phyloP scores from a whole-genome alignment of 92 coral and sea anemone species.

The Isaurus tuberculatus region DNA sequence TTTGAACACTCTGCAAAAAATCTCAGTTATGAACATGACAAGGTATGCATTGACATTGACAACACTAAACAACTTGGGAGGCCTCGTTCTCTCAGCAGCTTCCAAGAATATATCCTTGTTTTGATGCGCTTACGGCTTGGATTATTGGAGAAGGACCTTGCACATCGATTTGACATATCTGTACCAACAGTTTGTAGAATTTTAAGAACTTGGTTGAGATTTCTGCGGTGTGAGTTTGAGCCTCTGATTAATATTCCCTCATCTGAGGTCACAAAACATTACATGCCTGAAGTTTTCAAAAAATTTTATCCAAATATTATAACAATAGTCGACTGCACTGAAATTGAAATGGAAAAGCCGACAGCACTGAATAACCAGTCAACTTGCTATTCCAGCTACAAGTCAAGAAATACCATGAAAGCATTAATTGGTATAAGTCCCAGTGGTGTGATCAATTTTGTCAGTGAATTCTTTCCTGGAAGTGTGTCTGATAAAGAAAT shows the following conservation, averaged over 20 bases:
- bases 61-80: conserved; percentile 11
- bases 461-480: conserved; percentile 59
- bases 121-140: conserved; percentile 67
- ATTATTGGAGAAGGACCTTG: conserved; percentile 57
- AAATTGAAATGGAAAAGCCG: conserved; percentile 55
- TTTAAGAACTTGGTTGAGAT: conserved; percentile 55
- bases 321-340: conserved; percentile 35
- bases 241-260: conserved; percentile 63
- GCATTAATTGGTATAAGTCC: conserved; percentile 68
- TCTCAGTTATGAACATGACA: conserved; percentile 10
- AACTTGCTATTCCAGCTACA: conserved; percentile 59
- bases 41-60: conserved; percentile 5
- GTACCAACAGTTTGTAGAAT: conserved; percentile 62
- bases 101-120: conserved; percentile 50
- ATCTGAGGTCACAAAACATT: conserved; percentile 51
- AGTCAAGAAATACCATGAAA: conserved; percentile 68
- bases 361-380: conserved; percentile 51
- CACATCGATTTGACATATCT: conserved; percentile 54
- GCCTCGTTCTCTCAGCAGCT: conserved; percentile 6
- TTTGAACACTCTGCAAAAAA: not conserved
- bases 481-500: conserved; percentile 60
- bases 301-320: conserved; percentile 44
- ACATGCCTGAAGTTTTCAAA: conserved; percentile 63
- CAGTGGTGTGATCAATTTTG: conserved; percentile 60
- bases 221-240: conserved; percentile 62